phyloP scores from a whole-genome alignment of 2,888 invertebrate species.

The Heliconius erato region DNA sequence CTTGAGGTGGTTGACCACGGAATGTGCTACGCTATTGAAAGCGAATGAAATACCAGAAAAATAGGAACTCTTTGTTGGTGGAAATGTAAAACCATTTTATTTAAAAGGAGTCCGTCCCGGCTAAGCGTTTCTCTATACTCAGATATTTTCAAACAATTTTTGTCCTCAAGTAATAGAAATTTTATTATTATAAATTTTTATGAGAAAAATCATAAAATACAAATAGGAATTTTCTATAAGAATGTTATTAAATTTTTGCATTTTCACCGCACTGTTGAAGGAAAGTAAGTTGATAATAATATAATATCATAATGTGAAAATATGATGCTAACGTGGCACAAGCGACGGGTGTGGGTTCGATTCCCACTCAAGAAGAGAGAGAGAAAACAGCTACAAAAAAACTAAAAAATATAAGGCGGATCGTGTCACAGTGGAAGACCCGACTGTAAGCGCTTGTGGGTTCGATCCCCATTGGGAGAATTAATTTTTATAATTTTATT shows the following conservation, averaged over 20 bases:
- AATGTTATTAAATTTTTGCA: conserved; percentile 12
- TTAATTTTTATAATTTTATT: no score
- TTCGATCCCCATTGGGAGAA: no score
- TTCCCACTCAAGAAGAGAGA: neutral
- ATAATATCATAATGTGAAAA: neutral
- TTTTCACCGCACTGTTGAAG: conserved; percentile 3
- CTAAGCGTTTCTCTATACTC: neutral
- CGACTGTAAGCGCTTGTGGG: no score
- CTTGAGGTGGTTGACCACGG: neutral
- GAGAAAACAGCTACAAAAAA: no score
- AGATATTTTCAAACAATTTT: neutral
- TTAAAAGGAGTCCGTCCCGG: no score
- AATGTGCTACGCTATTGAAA: neutral
- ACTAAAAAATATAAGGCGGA: no score
- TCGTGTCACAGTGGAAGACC: no score
- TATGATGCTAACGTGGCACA: neutral
- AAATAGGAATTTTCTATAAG: neutral
- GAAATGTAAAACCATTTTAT: no score
- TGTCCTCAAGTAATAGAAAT: neutral
- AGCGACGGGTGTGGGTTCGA: neutral
- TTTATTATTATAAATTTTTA: neutral
- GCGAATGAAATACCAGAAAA: no score
- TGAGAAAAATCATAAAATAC: conserved; percentile 1
- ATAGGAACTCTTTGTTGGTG: no score
- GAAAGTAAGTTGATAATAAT: conserved; percentile 11